Evolutionary conservation across 2,113 vertebrate genomes (phyloP).

Genomic region (Balaenoptera acutorostrata): DNA sequence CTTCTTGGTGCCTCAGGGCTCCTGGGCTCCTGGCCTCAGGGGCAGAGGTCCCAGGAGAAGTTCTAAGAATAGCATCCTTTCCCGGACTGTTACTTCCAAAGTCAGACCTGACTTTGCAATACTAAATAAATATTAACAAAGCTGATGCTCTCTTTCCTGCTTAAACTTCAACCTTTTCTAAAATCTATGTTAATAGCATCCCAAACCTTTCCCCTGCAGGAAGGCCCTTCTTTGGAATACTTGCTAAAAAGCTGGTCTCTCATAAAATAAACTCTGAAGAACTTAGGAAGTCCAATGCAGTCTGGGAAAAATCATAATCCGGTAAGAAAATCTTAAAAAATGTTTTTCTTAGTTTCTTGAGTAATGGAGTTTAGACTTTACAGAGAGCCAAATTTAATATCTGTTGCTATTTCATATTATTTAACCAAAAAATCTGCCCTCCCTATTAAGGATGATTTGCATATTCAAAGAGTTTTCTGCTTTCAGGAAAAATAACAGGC

Average conservation of each 20-base stretch:
- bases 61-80: not conserved
- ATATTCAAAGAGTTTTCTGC: not conserved
- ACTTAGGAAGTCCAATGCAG: not conserved
- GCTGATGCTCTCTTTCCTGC: not conserved
- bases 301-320: not conserved
- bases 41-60: not conserved
- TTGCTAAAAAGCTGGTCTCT: not conserved
- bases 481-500: not conserved
- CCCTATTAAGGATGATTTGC: not conserved
- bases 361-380: slow-evolving; percentile 8
- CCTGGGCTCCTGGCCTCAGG: not conserved
- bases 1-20: not conserved
- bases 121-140: not conserved
- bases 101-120: not conserved
- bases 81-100: not conserved
- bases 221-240: not conserved
- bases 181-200: not conserved
- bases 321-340: slow-evolving; percentile 32
- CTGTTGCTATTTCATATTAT: slow-evolving; percentile 42
- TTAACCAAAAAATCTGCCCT: slow-evolving; percentile 12
- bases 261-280: not conserved
- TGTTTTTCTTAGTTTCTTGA: slow-evolving; percentile 52
- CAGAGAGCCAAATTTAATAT: slow-evolving; percentile 44
- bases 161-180: not conserved
- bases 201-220: not conserved